Percentiles rank a stretch among this genome's conserved stretches.
These are phyloP conservation scores for Tapirus indicus DNA, from an alignment of 2,797 vertebrate species.

Conservation along the genomic window DNA sequence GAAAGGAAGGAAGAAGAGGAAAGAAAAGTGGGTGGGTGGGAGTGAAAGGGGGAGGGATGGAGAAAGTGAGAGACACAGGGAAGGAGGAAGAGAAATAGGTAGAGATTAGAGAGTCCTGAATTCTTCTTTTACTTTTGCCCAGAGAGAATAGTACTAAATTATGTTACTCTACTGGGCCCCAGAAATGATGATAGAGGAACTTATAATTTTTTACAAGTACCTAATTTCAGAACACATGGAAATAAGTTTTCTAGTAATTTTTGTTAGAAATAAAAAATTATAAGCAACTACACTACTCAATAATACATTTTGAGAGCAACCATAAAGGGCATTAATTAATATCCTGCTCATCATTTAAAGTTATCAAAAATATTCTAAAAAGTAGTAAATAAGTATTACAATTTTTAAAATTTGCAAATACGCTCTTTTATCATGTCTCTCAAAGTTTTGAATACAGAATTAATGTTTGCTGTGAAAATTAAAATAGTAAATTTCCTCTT, in stretches of 20 bases:
- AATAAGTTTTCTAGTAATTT: constrained; percentile 38
- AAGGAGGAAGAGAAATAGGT: background rate
- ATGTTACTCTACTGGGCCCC: background rate
- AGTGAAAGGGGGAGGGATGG: too few relatives aligned
- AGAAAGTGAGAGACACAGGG: background rate
- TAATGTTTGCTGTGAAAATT: background rate
- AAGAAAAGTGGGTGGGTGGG: background rate
- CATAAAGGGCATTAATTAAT: background rate
- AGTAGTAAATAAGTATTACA: background rate
- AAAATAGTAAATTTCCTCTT: constrained; percentile 35
- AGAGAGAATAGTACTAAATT: background rate
- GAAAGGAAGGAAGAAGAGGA: background rate
- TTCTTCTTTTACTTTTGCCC: constrained; percentile 30
- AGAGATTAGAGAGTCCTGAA: background rate
- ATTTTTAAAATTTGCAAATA: background rate
- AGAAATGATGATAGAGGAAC: constrained; percentile 10
- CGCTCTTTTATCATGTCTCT: constrained; percentile 30
- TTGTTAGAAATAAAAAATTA: constrained; percentile 29
- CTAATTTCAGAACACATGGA: background rate
- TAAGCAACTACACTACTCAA: background rate
- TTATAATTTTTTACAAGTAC: background rate
- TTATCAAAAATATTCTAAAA: constrained; percentile 46
- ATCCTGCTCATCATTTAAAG: background rate
- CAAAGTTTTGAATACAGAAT: constrained; percentile 13
- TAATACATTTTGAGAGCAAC: background rate